Evolutionary conservation across 2,113 vertebrate genomes (phyloP), one percentile per base, ranked within the genome.

Genomic region (Numenius arquata): DNA sequence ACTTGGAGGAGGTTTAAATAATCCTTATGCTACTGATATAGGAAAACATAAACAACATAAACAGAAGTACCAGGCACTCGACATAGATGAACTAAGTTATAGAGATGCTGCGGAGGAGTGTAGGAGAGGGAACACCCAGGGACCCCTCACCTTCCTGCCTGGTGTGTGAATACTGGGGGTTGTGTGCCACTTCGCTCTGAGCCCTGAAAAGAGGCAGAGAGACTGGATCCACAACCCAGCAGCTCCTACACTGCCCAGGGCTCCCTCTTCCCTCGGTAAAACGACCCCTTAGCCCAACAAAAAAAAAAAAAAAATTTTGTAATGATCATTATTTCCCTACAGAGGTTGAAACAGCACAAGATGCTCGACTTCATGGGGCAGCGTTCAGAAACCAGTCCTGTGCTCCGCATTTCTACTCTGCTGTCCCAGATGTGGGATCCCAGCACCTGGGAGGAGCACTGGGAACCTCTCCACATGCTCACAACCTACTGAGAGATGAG

Each of bases 221-320:
- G 47, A 15, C 38, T 75, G 70, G 18, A 63, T 11, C 15, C 11
- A 11, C 41, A 48, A 3, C 41, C 32, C 36, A n/a, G 63, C 34
- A 36, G 32, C 19, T 70, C 55, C 52, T 15, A 14, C 34, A 5
- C 21, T 41, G 58, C 21, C 41, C 32, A 66, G 22, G 26, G 36
- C 34, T 16, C 67, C 47, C 55, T 26, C 41, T 30, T 48, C 22
- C 13, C 8, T 48, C 70, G 25, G 32, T 30, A 32, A 43, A 73
- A 56, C 1, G 1, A 47, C 15, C 29, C 61, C 23, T 56, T 29
- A 56, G 47, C 17, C n/a, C 0, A 1, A 43, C 5, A 50, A 68
- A 45, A n/a, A n/a, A n/a, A n/a, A n/a, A n/a, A n/a, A n/a, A n/a
- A n/a, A n/a, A n/a, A n/a, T n/a, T 53, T 12, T 70, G 13, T 22